phyloP scores from a whole-genome alignment of 2,888 invertebrate species.

The Cryptus armator region DNA sequence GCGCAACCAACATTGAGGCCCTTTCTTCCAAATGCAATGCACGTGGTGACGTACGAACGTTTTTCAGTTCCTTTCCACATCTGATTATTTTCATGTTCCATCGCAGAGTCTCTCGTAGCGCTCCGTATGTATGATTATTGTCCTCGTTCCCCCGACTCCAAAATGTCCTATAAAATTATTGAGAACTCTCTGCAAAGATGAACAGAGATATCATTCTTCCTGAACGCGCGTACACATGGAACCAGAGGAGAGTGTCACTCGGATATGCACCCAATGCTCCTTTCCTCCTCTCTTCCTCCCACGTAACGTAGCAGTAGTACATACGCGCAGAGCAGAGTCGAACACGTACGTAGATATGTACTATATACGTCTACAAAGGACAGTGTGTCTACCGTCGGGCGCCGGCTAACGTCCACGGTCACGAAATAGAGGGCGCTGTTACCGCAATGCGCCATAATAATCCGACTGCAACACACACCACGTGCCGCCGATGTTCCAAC shows the following conservation, averaged over 20 bases:
- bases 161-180: slow-evolving; percentile 2
- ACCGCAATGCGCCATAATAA: slow-evolving; percentile 79
- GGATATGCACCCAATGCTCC: slow-evolving; percentile 51
- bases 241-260: slow-evolving; percentile 26
- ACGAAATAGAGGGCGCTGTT: slow-evolving; percentile 77
- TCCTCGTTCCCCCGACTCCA: not conserved
- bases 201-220: slow-evolving; percentile 42
- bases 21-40: too few relatives aligned
- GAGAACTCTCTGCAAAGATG: slow-evolving; percentile 19
- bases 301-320: slow-evolving; percentile 28
- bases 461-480: slow-evolving; percentile 60
- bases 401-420: slow-evolving; percentile 71
- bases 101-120: not conserved
- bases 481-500: slow-evolving; percentile 43
- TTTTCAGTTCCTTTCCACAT: not conserved
- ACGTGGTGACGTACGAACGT: too few relatives aligned
- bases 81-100: not conserved
- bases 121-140: not conserved
- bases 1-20: too few relatives aligned
- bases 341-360: slow-evolving; percentile 11
- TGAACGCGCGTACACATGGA: not conserved
- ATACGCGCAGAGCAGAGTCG: not conserved
- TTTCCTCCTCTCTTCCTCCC: slow-evolving; percentile 13
- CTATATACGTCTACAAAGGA: slow-evolving; percentile 6
- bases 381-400: slow-evolving; percentile 42